Conservation (phyloP, 2,113 vertebrate genomes). For the Phalacrocorax aristotelis region DNA sequence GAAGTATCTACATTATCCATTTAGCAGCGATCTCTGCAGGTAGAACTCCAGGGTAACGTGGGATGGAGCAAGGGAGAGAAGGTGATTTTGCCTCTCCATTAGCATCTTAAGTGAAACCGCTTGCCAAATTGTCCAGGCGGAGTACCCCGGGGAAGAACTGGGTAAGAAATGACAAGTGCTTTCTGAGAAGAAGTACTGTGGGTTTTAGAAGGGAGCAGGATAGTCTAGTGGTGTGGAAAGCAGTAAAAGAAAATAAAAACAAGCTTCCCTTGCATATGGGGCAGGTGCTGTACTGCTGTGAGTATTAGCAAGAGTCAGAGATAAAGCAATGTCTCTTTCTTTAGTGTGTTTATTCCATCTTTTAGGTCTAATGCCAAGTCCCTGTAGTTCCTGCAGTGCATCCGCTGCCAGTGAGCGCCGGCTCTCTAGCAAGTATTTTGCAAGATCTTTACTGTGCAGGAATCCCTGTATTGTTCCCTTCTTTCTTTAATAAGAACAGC, state of each 20-base stretch:
- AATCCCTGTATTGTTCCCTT: not conserved
- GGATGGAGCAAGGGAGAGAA: not conserved
- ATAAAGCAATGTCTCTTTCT: not conserved
- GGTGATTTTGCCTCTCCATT: not conserved
- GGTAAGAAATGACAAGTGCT: not conserved
- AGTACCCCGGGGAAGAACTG: not conserved
- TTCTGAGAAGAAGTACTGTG: not conserved
- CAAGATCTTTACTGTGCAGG: not conserved
- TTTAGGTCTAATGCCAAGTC: not conserved
- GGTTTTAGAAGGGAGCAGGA: not conserved
- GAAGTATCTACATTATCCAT: not conserved
- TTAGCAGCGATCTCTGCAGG: not conserved
- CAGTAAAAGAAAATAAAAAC: not conserved
- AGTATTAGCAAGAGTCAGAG: not conserved
- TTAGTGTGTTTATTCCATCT: not conserved
- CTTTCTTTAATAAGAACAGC: not conserved
- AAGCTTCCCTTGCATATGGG: not conserved
- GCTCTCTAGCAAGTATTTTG: not conserved
- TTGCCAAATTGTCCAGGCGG: not conserved
- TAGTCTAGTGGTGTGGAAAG: not conserved
- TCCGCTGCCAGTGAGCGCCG: rapidly evolving
- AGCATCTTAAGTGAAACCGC: not conserved
- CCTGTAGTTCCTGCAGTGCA: not conserved
- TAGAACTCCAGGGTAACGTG: not conserved
- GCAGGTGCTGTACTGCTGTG: not conserved